Evolutionary conservation across 2,888 invertebrate species (phyloP).

Genomic region (Horisme vitalbata): DNA sequence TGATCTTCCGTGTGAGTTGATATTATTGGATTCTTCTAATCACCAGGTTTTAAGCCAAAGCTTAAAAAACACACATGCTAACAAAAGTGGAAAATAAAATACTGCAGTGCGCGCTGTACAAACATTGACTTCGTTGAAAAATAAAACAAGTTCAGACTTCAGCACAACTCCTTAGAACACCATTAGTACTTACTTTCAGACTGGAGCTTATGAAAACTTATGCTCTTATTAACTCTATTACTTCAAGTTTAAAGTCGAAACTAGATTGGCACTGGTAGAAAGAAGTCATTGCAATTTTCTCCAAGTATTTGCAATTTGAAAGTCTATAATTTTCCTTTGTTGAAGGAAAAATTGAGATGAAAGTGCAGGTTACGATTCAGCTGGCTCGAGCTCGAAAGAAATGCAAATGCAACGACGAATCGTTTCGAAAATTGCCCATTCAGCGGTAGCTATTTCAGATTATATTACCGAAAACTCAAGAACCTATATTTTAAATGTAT

Average conservation of each 20-base stretch:
- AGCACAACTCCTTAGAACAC: conserved; percentile 7
- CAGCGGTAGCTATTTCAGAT: too few relatives aligned
- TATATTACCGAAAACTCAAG: too few relatives aligned
- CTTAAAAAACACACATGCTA: too few relatives aligned
- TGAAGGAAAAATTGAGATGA: conserved; percentile 24
- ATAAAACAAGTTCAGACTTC: background rate
- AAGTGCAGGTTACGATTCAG: conserved; percentile 17
- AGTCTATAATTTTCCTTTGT: conserved; percentile 29
- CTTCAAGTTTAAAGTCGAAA: conserved; percentile 6
- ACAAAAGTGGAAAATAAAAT: too few relatives aligned
- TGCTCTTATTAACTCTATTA: background rate
- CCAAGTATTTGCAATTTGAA: conserved; percentile 22
- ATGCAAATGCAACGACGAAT: too few relatives aligned
- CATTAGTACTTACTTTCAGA: background rate
- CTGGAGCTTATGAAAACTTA: too few relatives aligned
- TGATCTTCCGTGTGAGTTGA: too few relatives aligned
- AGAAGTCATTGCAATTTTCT: conserved; percentile 20
- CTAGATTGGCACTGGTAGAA: conserved; percentile 6
- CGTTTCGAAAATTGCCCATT: too few relatives aligned
- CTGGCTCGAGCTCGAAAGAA: background rate
- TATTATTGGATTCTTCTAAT: too few relatives aligned
- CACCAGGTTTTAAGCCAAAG: too few relatives aligned
- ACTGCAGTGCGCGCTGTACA: too few relatives aligned
- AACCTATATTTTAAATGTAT: too few relatives aligned
- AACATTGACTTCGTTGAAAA: background rate